Conservation (phyloP, 2,888 invertebrate genomes). For the Trachelus tabidus region DNA sequence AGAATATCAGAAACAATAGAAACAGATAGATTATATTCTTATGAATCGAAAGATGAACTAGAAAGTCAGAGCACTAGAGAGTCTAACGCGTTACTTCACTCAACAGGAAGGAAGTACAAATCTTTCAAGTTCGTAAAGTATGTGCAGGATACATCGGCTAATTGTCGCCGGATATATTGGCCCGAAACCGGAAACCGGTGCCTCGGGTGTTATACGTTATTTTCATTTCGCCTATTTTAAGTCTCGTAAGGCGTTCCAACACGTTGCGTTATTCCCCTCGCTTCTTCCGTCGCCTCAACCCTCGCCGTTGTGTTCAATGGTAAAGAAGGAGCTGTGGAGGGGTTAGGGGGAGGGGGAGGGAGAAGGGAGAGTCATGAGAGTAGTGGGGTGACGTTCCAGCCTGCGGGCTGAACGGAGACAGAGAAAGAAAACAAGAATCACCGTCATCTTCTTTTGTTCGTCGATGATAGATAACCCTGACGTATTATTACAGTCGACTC, state of each 20-base stretch:
- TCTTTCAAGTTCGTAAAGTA: constrained; percentile 7
- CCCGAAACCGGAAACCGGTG: constrained; percentile 8
- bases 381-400: neutral
- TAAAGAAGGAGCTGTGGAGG: too few species aligned
- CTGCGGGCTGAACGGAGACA: neutral
- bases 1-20: neutral
- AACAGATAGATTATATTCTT: neutral
- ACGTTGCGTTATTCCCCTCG: neutral
- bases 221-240: constrained; percentile 5
- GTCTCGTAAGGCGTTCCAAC: neutral
- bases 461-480: constrained; percentile 20
- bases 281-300: neutral
- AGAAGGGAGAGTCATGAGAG: neutral
- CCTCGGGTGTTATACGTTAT: neutral
- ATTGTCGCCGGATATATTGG: neutral
- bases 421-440: neutral
- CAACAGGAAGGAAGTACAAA: constrained; percentile 4
- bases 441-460: constrained; percentile 15
- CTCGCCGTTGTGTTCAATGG: neutral
- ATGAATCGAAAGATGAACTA: neutral
- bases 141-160: neutral
- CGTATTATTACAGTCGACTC: constrained; percentile 10
- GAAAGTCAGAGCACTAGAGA: neutral
- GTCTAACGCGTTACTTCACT: neutral
- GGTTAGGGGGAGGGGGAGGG: too few species aligned